A percentile compares a stretch with the other conserved stretches of the same genome.
Evolutionary conservation across 2,888 invertebrate species (phyloP).

Genomic region (Coleophora deauratella): DNA sequence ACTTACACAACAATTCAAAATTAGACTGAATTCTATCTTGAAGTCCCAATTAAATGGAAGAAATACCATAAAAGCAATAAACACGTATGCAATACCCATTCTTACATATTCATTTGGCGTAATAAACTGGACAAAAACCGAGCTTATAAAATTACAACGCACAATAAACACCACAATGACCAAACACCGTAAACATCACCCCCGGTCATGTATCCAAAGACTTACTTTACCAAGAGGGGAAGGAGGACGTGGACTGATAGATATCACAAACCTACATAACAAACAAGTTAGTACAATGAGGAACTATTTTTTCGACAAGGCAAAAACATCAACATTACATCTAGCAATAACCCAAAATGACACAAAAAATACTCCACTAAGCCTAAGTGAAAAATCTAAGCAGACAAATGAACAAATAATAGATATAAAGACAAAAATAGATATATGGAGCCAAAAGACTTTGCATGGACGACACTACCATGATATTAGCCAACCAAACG

Average conservation of each 20-base stretch:
- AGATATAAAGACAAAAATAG: too few relatives aligned
- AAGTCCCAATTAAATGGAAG: background rate
- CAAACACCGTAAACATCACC: too few relatives aligned
- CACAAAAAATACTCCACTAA: too few relatives aligned
- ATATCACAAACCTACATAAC: slow-evolving; percentile 5
- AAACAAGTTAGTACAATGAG: slow-evolving; percentile 4
- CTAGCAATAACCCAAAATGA: background rate
- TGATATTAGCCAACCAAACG: slow-evolving; percentile 6
- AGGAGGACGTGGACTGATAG: slow-evolving; percentile 5
- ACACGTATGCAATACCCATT: background rate
- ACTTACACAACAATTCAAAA: background rate
- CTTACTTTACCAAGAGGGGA: slow-evolving; percentile 3
- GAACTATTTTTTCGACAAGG: slow-evolving; percentile 1
- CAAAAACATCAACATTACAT: background rate
- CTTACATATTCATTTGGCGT: slow-evolving; percentile 4
- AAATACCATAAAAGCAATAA: background rate
- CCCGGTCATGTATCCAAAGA: slow-evolving; percentile 4
- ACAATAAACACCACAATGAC: slow-evolving; percentile 3
- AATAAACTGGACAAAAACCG: slow-evolving; percentile 1
- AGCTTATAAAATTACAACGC: background rate
- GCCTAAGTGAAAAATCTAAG: too few relatives aligned
- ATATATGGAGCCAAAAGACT: slow-evolving; percentile 7
- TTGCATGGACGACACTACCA: slow-evolving; percentile 6
- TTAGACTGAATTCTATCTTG: background rate
- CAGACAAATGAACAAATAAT: too few relatives aligned